phyloP scores from a whole-genome alignment of 2,797 vertebrate species.

The Silurus aristotelis region DNA sequence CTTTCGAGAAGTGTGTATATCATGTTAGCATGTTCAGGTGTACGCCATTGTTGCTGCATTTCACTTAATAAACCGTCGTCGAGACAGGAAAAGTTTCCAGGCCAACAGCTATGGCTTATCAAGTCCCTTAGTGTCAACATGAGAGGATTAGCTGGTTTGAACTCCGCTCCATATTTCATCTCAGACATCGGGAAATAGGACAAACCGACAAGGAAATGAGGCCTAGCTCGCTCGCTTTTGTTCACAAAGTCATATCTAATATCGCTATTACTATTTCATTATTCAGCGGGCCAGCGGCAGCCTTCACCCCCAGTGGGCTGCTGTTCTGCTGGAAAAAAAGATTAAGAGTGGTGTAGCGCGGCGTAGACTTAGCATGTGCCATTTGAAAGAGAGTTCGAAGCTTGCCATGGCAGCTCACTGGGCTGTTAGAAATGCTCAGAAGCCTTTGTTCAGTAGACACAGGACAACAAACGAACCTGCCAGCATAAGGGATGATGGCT shows the following conservation, averaged over 20 bases:
- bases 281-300: conserved; percentile 25
- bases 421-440: conserved; percentile 27
- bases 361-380: conserved; percentile 24
- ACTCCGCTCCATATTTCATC: conserved; percentile 42
- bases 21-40: not conserved
- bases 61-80: conserved; percentile 1
- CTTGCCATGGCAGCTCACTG: conserved; percentile 28
- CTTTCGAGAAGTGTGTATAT: conserved; percentile 25
- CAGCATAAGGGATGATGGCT: not conserved
- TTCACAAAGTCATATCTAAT: conserved; percentile 51
- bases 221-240: conserved; percentile 40
- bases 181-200: conserved; percentile 34
- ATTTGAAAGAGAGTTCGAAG: conserved; percentile 20
- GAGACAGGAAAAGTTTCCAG: conserved; percentile 25
- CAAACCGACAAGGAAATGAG: conserved; percentile 48
- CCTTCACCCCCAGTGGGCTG: conserved; percentile 11
- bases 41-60: conserved; percentile 1
- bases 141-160: conserved; percentile 36
- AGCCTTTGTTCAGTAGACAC: conserved; percentile 38
- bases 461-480: conserved; percentile 41
- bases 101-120: conserved; percentile 44
- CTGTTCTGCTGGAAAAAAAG: conserved; percentile 34
- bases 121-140: conserved; percentile 25
- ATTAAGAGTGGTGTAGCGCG: conserved; percentile 35
- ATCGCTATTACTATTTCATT: conserved; percentile 46